Percentiles rank a stretch among this genome's conserved stretches.
These are phyloP conservation scores for Thymelicus sylvestris DNA, from an alignment of 2,888 invertebrate species.

Conservation along the genomic window DNA sequence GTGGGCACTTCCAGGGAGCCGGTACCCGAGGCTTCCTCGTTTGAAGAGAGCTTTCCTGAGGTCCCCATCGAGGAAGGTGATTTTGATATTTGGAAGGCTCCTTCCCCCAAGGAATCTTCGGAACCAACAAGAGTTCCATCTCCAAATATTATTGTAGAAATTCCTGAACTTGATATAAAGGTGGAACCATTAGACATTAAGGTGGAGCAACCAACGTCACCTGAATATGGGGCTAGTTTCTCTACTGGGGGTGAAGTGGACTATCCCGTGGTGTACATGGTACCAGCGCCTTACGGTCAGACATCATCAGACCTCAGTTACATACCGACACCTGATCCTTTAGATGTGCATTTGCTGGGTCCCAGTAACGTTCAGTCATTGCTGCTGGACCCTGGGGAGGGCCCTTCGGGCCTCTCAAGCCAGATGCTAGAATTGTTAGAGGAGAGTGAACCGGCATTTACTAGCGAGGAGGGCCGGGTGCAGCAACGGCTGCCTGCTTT, in stretches of 20 bases:
- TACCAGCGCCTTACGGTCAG: constrained; percentile 65
- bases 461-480: constrained; percentile 61
- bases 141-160: constrained; percentile 73
- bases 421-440: constrained; percentile 68
- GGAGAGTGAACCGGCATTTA: constrained; percentile 51
- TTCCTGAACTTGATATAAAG: constrained; percentile 63
- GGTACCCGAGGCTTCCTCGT: constrained; percentile 67
- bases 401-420: constrained; percentile 71
- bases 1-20: constrained; percentile 78
- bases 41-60: constrained; percentile 71
- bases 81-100: constrained; percentile 65
- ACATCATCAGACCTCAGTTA: constrained; percentile 59
- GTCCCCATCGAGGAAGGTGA: constrained; percentile 62
- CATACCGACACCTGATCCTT: constrained; percentile 51
- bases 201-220: constrained; percentile 66
- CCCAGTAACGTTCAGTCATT: constrained; percentile 65
- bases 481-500: constrained; percentile 77
- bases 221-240: constrained; percentile 42
- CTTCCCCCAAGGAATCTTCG: constrained; percentile 62
- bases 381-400: constrained; percentile 75
- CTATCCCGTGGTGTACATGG: constrained; percentile 72
- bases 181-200: constrained; percentile 66
- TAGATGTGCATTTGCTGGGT: constrained; percentile 65
- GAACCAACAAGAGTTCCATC: constrained; percentile 68
- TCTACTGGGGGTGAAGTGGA: constrained; percentile 46